Evolutionary conservation across 2,797 vertebrate species (phyloP), one percentile per base, ranked within the genome.

Genomic region (Liasis olivaceus): DNA sequence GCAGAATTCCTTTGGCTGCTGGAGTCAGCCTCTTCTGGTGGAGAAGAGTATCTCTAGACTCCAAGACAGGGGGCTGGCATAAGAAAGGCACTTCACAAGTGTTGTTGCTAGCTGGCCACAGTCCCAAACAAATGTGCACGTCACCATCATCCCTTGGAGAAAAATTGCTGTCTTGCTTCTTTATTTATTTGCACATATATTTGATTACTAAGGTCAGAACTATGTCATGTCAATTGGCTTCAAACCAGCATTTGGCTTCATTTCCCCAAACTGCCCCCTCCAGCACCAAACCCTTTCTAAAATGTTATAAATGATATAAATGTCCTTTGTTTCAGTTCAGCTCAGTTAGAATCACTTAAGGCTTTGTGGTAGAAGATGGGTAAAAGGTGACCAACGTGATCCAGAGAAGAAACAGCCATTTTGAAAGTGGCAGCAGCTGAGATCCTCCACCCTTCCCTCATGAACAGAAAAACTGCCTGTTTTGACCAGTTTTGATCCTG

Each of bases 201-300:
- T 91, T 28, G 60, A 72, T 93, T 59, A 60, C 89, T 66, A 93
- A 88, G 92, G 92, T 93, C 86, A 66, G 89, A 15, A n/a, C 69
- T 15, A n/a, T 91, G 42, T 42, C 59, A 22, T 64, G 28, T 81
- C 13, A 14, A 22, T 54, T 20, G 86, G 31, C 72, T 91, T 60
- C 59, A 17, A 14, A n/a, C 15, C 77, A 62, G 5, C 54, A 24
- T 26, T 90, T 85, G 89, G 85, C 59, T 91, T 42, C 20, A 8
- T 24, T 11, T 17, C 47, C 13, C 12, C 36, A 24, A 81, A 24
- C 36, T 22, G 20, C 8, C 26, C 11, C 9, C 31, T 36, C 6
- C 28, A 64, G 47, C 31, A 88, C 3, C 51, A 63, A 28, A 58
- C 14, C 2, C 15, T 87, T 56, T 87, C 28, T 77, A 85, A 69